Conservation (phyloP, 1,140 invertebrate genomes). For the Papilio helenus region DNA sequence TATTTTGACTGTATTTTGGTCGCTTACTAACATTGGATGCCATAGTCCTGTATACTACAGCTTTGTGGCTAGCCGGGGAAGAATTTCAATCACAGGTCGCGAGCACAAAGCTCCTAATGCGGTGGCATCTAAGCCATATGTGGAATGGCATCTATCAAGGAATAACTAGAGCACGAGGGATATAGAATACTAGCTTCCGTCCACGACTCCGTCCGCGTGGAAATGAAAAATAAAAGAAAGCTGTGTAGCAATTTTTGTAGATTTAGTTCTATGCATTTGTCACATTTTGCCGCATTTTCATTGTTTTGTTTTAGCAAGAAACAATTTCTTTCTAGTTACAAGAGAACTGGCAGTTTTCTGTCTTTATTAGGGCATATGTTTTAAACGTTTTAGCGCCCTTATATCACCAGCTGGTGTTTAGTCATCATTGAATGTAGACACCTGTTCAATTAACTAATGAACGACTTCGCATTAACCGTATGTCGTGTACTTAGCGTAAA, state of each 20-base stretch:
- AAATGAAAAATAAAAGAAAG: too few species aligned
- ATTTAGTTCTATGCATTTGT: too few species aligned
- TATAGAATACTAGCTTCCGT: background rate
- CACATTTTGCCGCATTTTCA: too few species aligned
- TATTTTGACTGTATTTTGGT: background rate
- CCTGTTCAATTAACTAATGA: conserved; percentile 25
- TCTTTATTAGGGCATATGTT: background rate
- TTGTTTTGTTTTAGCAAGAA: too few species aligned
- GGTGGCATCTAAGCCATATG: background rate
- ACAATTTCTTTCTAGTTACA: too few species aligned
- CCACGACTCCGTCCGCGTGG: too few species aligned
- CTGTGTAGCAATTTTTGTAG: too few species aligned
- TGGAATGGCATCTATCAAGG: conserved; percentile 4
- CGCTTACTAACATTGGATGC: conserved; percentile 1
- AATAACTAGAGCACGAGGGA: background rate
- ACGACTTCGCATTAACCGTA: conserved; percentile 23
- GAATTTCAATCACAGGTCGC: conserved; percentile 22
- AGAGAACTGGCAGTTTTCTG: too few species aligned
- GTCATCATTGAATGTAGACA: background rate
- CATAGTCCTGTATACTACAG: background rate
- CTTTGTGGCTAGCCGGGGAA: background rate
- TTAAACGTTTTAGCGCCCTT: background rate
- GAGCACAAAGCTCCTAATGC: background rate
- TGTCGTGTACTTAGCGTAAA: conserved; percentile 1
- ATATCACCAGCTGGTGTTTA: background rate